Conservation (phyloP, 1,140 invertebrate species). For the Drosophila eugracilis region DNA sequence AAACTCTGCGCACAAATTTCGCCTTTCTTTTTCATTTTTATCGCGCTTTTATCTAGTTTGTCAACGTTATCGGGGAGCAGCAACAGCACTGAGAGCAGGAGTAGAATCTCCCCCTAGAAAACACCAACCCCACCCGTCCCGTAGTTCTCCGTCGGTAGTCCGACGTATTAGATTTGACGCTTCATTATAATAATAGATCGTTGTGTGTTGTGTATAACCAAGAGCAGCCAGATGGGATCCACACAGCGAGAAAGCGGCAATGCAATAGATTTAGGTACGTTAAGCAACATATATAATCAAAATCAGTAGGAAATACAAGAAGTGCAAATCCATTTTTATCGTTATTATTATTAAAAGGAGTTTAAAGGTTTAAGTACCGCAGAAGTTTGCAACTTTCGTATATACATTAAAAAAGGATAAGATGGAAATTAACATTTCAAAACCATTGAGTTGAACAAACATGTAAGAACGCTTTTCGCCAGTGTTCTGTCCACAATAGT, state of each 20-base stretch:
- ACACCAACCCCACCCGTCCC: conserved; percentile 17
- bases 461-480: too few relatives aligned
- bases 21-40: conserved; percentile 66
- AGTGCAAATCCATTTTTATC: too few relatives aligned
- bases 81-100: conserved; percentile 8
- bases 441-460: too few relatives aligned
- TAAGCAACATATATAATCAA: neutral
- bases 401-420: too few relatives aligned
- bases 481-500: conserved; percentile 35
- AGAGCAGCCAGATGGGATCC: conserved; percentile 25
- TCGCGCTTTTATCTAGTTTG: conserved; percentile 82
- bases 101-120: conserved; percentile 2
- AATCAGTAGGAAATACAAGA: too few relatives aligned
- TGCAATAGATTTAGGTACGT: neutral
- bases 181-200: conserved; percentile 82
- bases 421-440: too few relatives aligned
- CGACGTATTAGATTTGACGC: conserved; percentile 78
- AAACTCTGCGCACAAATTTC: conserved; percentile 57
- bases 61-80: conserved; percentile 70
- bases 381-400: too few relatives aligned
- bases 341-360: too few relatives aligned
- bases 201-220: conserved; percentile 57
- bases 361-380: too few relatives aligned
- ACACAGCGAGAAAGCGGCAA: conserved; percentile 23
- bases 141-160: conserved; percentile 64